phyloP scores from a whole-genome alignment of 2,888 invertebrate genomes.

The Ochropleura plecta region DNA sequence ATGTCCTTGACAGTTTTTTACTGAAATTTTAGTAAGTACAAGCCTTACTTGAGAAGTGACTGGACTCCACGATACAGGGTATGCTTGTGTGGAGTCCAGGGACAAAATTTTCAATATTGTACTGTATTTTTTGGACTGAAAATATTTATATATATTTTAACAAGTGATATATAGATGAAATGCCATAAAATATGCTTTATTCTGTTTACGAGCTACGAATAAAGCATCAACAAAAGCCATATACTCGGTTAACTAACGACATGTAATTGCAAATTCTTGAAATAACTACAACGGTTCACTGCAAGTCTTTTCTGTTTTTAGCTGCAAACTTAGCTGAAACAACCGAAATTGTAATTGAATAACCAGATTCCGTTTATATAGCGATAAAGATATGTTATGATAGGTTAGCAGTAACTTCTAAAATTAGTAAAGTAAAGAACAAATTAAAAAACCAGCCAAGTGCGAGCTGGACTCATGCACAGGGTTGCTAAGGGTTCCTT shows the following conservation, averaged over 20 bases:
- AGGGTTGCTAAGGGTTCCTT: too few species aligned
- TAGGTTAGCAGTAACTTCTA: not conserved
- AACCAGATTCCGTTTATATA: not conserved
- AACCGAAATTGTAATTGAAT: not conserved
- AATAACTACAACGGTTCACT: not conserved
- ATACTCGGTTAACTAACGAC: slow-evolving; percentile 11
- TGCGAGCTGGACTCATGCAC: too few species aligned
- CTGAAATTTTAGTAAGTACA: not conserved
- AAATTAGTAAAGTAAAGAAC: not conserved
- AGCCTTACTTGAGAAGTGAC: too few species aligned
- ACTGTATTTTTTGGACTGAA: too few species aligned
- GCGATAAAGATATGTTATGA: not conserved
- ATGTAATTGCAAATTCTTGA: slow-evolving; percentile 9
- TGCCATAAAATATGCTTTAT: slow-evolving; percentile 3
- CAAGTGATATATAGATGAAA: not conserved
- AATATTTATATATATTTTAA: too few species aligned
- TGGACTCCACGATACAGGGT: too few species aligned
- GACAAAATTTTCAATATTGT: too few species aligned
- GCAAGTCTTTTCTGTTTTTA: not conserved
- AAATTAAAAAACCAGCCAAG: too few species aligned
- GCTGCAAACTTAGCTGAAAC: not conserved
- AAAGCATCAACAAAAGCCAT: slow-evolving; percentile 21
- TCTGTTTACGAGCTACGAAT: slow-evolving; percentile 32
- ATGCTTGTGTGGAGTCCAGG: too few species aligned
- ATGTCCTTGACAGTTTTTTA: not conserved